Conservation (phyloP, 2,113 vertebrate genomes). For the Epinephelus moara region DNA sequence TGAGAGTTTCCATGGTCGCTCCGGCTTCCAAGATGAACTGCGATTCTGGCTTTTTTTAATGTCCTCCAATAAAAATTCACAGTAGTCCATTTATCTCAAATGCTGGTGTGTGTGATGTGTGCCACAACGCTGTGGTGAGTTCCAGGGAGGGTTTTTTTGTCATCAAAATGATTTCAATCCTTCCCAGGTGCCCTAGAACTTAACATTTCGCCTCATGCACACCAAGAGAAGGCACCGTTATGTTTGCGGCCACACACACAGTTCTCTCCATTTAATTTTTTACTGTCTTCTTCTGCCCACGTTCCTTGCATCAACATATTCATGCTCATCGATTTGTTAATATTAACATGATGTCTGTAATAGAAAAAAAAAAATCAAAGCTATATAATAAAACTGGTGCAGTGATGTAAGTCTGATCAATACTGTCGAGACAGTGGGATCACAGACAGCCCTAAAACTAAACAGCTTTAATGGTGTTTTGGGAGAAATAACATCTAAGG, state of each 20-base stretch:
- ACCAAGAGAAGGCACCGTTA: neutral
- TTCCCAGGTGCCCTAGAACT: constrained; percentile 37
- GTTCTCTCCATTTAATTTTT: constrained; percentile 20
- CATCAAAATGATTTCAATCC: constrained; percentile 28
- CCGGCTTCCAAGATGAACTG: constrained; percentile 68
- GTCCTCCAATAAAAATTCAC: constrained; percentile 74
- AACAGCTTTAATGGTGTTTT: constrained; percentile 57
- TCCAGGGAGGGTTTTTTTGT: constrained; percentile 25
- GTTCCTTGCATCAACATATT: constrained; percentile 49
- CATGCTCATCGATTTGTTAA: constrained; percentile 66
- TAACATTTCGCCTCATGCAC: neutral
- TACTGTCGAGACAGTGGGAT: constrained; percentile 68
- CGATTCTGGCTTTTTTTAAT: constrained; percentile 72
- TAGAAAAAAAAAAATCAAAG: constrained; percentile 70
- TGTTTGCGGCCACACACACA: constrained; percentile 5
- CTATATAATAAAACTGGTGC: constrained; percentile 58
- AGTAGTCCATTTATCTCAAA: constrained; percentile 74
- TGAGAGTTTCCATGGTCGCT: constrained; percentile 71
- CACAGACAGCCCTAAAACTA: constrained; percentile 58
- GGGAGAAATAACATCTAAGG: constrained; percentile 58
- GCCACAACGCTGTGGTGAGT: constrained; percentile 24
- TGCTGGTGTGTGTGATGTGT: constrained; percentile 52
- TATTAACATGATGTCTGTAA: constrained; percentile 60
- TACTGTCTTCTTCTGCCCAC: constrained; percentile 29
- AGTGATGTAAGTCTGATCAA: constrained; percentile 73